Conservation (phyloP, 2,113 vertebrate species). For the Gambusia affinis region DNA sequence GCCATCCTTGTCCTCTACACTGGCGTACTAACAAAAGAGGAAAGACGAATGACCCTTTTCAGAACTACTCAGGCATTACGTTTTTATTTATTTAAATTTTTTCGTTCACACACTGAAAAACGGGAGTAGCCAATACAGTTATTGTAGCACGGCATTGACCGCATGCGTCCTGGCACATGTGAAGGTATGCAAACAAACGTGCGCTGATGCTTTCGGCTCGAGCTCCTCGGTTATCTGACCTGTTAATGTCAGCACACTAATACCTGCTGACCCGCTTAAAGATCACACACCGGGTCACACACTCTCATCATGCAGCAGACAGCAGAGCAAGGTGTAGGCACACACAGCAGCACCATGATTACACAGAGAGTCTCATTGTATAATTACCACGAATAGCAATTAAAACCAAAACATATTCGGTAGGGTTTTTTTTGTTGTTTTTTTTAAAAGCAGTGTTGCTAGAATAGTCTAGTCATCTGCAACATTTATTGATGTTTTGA, state of each 20-base stretch:
- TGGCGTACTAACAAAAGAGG: conserved; percentile 85
- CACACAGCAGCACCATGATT: conserved; percentile 5
- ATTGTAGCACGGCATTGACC: background rate
- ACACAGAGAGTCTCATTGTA: background rate
- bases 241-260: background rate
- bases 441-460: too few relatives aligned
- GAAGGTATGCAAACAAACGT: background rate
- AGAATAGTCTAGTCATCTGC: too few relatives aligned
- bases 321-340: conserved; percentile 33
- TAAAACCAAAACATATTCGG: background rate
- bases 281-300: conserved; percentile 19
- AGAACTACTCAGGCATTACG: background rate
- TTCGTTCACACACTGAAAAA: background rate
- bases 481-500: too few relatives aligned
- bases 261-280: conserved; percentile 10
- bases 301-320: background rate
- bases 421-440: too few relatives aligned
- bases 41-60: background rate
- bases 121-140: conserved; percentile 8
- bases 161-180: background rate
- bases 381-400: background rate
- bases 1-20: conserved; percentile 88
- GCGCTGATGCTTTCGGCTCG: conserved; percentile 5
- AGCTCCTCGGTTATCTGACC: conserved; percentile 30
- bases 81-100: background rate